Conservation (phyloP, 1,140 invertebrate species). For the Panonychus citri region DNA sequence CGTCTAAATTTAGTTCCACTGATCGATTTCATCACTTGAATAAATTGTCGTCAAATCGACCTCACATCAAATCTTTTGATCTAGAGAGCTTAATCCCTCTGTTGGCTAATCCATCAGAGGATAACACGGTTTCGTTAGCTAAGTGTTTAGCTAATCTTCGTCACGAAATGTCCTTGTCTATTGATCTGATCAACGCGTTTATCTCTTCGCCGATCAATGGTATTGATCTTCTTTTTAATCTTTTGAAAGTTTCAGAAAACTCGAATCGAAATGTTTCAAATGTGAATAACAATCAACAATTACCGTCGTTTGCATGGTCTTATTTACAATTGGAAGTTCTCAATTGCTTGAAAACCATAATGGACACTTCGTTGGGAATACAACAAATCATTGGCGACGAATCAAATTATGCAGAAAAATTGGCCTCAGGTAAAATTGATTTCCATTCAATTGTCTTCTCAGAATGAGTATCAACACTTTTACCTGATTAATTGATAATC, state of each 20-base stretch:
- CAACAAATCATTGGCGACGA: constrained; percentile 24
- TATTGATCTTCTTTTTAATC: neutral
- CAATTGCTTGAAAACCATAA: constrained; percentile 25
- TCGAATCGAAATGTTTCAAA: no score
- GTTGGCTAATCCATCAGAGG: neutral
- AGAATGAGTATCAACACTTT: no score
- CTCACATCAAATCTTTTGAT: no score
- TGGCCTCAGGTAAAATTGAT: constrained; percentile 22
- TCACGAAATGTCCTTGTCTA: neutral
- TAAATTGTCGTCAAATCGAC: neutral
- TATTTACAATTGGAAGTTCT: constrained; percentile 25
- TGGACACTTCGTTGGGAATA: constrained; percentile 28
- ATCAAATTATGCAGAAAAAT: constrained; percentile 22
- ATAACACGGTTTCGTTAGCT: neutral
- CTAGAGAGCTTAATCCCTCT: no score
- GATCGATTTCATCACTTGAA: neutral
- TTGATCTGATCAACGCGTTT: neutral
- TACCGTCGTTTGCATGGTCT: neutral
- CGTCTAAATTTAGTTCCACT: neutral
- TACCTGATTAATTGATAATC: no score
- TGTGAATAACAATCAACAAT: neutral
- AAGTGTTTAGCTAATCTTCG: neutral
- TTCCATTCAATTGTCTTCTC: neutral
- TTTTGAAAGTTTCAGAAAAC: neutral
- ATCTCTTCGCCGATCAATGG: neutral